Evolutionary conservation across 2,888 invertebrate species (phyloP), one percentile per base, ranked within the genome.

Genomic region (Tiliacea citrago): DNA sequence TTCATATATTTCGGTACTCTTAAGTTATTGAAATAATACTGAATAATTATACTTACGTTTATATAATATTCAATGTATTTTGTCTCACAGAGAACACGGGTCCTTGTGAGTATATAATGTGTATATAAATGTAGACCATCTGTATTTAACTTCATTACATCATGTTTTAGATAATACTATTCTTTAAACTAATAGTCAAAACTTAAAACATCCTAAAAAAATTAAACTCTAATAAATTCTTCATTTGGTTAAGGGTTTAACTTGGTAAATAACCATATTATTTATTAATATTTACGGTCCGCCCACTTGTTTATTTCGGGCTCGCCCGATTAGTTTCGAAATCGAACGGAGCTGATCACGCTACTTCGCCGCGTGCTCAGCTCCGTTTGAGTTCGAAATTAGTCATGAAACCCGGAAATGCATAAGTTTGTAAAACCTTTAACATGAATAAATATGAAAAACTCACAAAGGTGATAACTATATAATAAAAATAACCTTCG

Each of bases 31-130:
- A 51, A 67, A n/a, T 68, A 73, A 69, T 35, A 45, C 12, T 74
- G 61, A 68, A 71, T 8, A 66, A 47, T 83, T 2, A 5, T 35
- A 5, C 35, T 75, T 82, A 80, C 74, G 83, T 85, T 87, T 85
- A 84, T 91, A 88, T 91, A 90, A 91, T 83, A 84, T 85, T 58
- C 89, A 35, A 91, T 94, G 89, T 93, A 92, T 95, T 95, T 95
- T 95, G 90, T 94, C 94, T 92, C 92, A 90, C 96, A 96, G 96
- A 96, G 88, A 96, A 95, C 95, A 94, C 96, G 93, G 96, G 95
- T 91, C 94, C 96, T 92, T 95, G 96, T 96, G 94, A 96, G 96
- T 96, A 96, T 93, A 81, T 86, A 86, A 83, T 84, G 86, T 91
- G 89, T 90, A 86, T 82, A 80, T 78, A 75, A 81, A 66, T 84